A percentile compares a stretch with the other conserved stretches of the same genome.
These are phyloP conservation scores for Philonicus albiceps DNA, from an alignment of 2,888 invertebrate genomes.

Conservation along the genomic window DNA sequence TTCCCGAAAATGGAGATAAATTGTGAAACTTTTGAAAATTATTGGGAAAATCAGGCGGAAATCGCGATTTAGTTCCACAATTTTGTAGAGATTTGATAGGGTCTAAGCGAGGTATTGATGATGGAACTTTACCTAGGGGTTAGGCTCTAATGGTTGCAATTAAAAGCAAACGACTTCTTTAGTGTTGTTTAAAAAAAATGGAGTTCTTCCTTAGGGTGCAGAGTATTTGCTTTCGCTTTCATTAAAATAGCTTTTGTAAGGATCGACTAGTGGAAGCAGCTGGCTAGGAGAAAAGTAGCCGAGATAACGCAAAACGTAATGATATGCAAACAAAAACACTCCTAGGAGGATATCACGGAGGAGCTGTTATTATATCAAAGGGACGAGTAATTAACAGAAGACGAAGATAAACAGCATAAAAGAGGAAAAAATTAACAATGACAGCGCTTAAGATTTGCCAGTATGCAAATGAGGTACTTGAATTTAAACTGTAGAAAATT, in stretches of 20 bases:
- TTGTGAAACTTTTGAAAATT: not conserved
- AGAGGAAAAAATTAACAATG: slow-evolving; percentile 14
- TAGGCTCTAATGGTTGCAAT: not conserved
- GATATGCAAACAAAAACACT: slow-evolving; percentile 22
- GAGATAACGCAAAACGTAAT: slow-evolving; percentile 1
- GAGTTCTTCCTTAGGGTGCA: not conserved
- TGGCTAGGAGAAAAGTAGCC: not conserved
- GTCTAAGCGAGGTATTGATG: not conserved
- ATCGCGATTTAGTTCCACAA: not conserved
- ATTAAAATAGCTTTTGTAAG: not conserved
- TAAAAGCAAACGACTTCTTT: not conserved
- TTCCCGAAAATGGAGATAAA: slow-evolving; percentile 1
- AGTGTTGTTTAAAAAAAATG: not conserved
- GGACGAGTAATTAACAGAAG: slow-evolving; percentile 17
- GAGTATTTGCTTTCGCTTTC: not conserved
- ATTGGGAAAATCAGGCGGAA: not conserved
- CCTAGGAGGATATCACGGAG: not conserved
- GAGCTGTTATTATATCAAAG: slow-evolving; percentile 8
- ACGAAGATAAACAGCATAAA: slow-evolving; percentile 19
- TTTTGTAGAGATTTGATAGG: not conserved
- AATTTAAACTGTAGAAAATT: slow-evolving; percentile 24
- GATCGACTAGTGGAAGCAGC: not conserved
- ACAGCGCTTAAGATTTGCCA: slow-evolving; percentile 18
- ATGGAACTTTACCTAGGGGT: not conserved
- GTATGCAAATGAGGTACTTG: slow-evolving; percentile 22